Base-by-base conservation (phyloP, 2,113 vertebrate species). In the Catagonus wagneri region DNA sequence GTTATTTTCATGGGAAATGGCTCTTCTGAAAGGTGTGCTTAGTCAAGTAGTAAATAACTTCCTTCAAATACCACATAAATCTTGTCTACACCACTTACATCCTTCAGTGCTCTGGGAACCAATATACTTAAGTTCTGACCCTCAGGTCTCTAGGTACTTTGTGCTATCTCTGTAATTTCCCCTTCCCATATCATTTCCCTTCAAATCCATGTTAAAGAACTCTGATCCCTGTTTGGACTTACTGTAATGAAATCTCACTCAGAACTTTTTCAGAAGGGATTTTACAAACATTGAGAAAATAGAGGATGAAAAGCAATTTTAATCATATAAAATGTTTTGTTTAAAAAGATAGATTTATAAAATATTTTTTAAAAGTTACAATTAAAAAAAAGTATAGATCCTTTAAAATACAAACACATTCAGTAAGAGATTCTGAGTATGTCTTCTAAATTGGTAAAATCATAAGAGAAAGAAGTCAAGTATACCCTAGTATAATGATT, bases 41-140 rank as follows among this genome's bases (percentile, higher is more conserved):
- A 96, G 75, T 97, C 63, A 96, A 86, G 74, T 71, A 97, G 69
- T 93, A 98, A 98, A 98, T 96, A 98, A 98, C 66, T 97, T 74
- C 32, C 36, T 96, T 54, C 76, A 92, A 72, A 95, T 94, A 81
- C 52, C 83, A 96, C 66, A 95, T 97, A 96, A 97, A 95, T 98
- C 91, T 96, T 97, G 83, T 39, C 58, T 81, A 4, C 25, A 86
- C 56, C 13, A 1, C 87, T 81, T 92, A 81, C 39, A 96, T 93
- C 80, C 85, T 94, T 96, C 97, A 69, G 29, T 92, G 83, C 86
- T 44, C 78, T 93, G 39, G 22, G 74, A 97, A 98, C 72, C 19
- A 97, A 96, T 32, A 97, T 79, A 89, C 96, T 96, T 90, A 15
- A 20, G 25, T 71, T 80, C 54, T 83, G 79, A 92, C 36, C 65